Evolutionary conservation across 2,888 invertebrate species (phyloP).

Genomic region (Celastrina argiolus): DNA sequence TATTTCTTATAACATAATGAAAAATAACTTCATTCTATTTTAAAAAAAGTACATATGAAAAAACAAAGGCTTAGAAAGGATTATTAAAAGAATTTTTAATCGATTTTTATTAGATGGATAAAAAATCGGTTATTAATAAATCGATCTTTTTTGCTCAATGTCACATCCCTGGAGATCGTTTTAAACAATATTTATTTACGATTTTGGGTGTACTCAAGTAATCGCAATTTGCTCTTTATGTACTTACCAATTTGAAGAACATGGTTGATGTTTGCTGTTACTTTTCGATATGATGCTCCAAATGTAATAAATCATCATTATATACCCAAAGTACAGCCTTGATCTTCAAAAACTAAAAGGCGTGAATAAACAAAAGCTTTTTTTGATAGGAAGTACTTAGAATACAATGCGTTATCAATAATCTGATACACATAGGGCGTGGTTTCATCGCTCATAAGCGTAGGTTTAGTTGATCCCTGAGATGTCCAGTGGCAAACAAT

Average conservation of each 20-base stretch:
- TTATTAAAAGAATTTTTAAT: too few relatives aligned
- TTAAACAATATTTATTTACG: neutral
- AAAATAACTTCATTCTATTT: too few relatives aligned
- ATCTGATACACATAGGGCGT: slow-evolving; percentile 4
- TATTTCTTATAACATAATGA: too few relatives aligned
- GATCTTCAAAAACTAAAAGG: slow-evolving; percentile 38
- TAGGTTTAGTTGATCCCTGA: neutral
- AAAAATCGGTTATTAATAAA: too few relatives aligned
- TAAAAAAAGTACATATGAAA: too few relatives aligned
- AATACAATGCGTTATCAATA: slow-evolving; percentile 10
- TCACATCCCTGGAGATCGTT: too few relatives aligned
- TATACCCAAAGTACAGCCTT: slow-evolving; percentile 40
- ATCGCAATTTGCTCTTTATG: neutral
- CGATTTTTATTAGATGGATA: too few relatives aligned
- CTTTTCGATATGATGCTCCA: slow-evolving; percentile 20
- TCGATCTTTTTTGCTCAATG: too few relatives aligned
- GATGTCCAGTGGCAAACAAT: neutral
- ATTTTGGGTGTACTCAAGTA: neutral
- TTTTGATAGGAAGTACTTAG: slow-evolving; percentile 3
- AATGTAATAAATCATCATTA: slow-evolving; percentile 23
- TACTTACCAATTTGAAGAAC: slow-evolving; percentile 40
- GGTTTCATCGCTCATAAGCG: neutral
- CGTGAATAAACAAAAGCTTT: slow-evolving; percentile 11
- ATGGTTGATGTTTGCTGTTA: slow-evolving; percentile 32
- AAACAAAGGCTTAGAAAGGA: too few relatives aligned